Evolutionary conservation across 1,140 invertebrate genomes (phyloP), one percentile per base, ranked within the genome.

Genomic region (Vollenhovia emeryi): DNA sequence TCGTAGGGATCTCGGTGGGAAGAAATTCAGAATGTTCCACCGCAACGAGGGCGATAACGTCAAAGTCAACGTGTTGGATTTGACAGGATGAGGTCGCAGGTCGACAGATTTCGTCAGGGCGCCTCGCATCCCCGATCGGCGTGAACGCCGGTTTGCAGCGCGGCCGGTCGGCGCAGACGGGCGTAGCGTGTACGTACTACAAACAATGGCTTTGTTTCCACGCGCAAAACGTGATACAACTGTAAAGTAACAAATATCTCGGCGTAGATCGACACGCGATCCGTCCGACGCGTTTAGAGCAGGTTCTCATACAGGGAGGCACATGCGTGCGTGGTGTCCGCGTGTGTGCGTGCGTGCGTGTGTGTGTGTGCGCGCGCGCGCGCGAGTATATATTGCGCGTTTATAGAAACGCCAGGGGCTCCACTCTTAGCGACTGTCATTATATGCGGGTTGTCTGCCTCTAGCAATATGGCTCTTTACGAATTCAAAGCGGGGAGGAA

Each of bases 241-340:
- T 93, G 90, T 90, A 93, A 94, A 93, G 92, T 89, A 94, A 94
- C 92, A 95, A 94, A 94, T 95, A 95, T 95, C 93, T 94, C 85
- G 84, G 79, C 85, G 88, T 76, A 71, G 92, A 94, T 95, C 94
- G 92, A 94, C 94, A 95, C 94, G 94, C 94, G 92, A 94, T 90
- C 87, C 84, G 82, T 89, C 91, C 86, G 91, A 86, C 83, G 62
- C 82, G 86, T 87, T 91, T 83, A 74, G 84, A 86, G 85, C 71
- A 60, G 45, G 71, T 85, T 89, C 83, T 85, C 40, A 40, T 71
- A 82, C 64, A 82, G 76, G 45, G 59, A 78, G 59, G 11, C 40
- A 21, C 62, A 43, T 43, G 48, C 74, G 68, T 64, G 62, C 55
- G 60, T 71, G 55, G 18, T 33, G 30, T 62, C 0, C 45, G 43